Base-by-base conservation (phyloP, 2,797 vertebrate genomes). In the Valencia hispanica region DNA sequence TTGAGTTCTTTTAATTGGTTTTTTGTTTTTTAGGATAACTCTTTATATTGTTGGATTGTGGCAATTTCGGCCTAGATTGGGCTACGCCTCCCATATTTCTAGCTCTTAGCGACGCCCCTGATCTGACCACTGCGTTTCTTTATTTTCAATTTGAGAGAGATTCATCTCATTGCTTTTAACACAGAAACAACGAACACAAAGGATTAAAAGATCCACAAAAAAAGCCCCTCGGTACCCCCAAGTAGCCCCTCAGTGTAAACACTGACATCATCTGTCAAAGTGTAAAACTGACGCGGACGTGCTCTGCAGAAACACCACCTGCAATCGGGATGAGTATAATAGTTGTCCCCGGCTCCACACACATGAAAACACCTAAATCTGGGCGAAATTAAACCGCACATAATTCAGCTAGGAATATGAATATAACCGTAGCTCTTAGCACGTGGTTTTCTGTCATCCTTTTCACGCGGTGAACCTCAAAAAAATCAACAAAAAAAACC, bases 201-300 rank as follows among this genome's bases (percentile, higher is more conserved):
- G 0, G 2, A 18, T 55, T 25, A 4, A 63, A 41, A 83, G 34
- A 59, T 74, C 15, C 43, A 8, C n/a, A n/a, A n/a, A n/a, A n/a
- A n/a, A n/a, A 34, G 0, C 14, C 18, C 59, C 47, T 1, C 0
- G 34, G 59, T 20, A 20, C 18, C 22, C n/a, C 30, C 70, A 1
- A 36, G 0, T 53, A 53, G 51, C 66, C 43, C 48, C 51, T 14
- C 48, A 32, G 8, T 50, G 75, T 74, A 85, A 88, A 87, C 84
- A 87, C 18, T 39, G 12, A 72, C 66, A 22, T 79, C 65, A 82
- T 68, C 83, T 86, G 84, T 78, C 83, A 82, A 61, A 43, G 63
- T 68, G 4, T 27, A 80, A 32, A n/a, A 34, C 9, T n/a, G 30
- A 68, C 39, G 53, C 66, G 9, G n/a, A 27, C 7, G 6, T 27